Conservation (phyloP, 1,140 invertebrate genomes). For the Maniola jurtina region DNA sequence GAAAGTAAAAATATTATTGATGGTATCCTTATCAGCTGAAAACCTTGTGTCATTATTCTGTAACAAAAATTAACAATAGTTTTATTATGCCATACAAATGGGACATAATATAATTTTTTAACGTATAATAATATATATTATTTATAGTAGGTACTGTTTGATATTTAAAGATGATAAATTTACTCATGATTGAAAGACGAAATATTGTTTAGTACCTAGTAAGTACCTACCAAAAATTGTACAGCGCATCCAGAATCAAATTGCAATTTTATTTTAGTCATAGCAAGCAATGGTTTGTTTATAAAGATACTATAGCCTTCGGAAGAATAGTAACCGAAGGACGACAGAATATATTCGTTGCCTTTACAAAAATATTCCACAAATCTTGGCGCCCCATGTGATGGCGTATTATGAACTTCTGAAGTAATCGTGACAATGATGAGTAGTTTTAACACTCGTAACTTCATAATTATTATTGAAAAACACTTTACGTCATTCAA, state of each 20-base stretch:
- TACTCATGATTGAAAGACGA: too few relatives aligned
- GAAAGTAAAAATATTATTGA: conserved; percentile 21
- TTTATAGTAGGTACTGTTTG: too few relatives aligned
- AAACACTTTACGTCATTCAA: too few relatives aligned
- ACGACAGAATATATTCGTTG: neutral
- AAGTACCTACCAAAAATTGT: conserved; percentile 21
- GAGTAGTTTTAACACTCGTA: too few relatives aligned
- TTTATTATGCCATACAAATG: too few relatives aligned
- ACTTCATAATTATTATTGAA: too few relatives aligned
- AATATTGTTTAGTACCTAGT: too few relatives aligned
- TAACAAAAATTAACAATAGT: neutral
- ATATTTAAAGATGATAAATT: too few relatives aligned
- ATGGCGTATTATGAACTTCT: conserved; percentile 3
- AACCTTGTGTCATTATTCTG: conserved; percentile 8
- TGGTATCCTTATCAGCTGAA: conserved; percentile 11
- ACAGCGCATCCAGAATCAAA: conserved; percentile 27
- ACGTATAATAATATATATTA: too few relatives aligned
- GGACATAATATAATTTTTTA: too few relatives aligned
- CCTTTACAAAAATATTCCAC: conserved; percentile 5
- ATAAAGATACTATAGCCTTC: conserved; percentile 19
- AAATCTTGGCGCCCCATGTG: neutral
- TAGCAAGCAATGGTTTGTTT: conserved; percentile 17
- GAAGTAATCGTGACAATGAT: too few relatives aligned
- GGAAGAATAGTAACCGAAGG: neutral
- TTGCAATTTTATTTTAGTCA: conserved; percentile 15